phyloP scores from a whole-genome alignment of 92 coral and sea anemone species.

The Palythoa grandiflora region DNA sequence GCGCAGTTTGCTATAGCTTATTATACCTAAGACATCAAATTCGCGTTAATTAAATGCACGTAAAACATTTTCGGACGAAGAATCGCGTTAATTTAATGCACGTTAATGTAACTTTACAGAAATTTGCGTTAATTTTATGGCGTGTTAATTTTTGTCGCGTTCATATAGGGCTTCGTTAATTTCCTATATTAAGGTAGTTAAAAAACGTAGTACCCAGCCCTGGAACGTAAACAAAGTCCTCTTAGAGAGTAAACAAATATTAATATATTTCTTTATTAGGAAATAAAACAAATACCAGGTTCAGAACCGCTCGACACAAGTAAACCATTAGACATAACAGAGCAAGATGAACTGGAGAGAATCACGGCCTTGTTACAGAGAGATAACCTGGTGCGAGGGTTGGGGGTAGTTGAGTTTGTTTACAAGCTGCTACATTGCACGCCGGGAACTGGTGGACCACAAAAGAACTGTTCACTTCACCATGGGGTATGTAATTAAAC shows the following conservation, averaged over 20 bases:
- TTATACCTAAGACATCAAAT: conserved; percentile 57
- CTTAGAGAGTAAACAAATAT: not conserved
- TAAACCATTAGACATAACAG: conserved; percentile 87
- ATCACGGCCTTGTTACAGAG: conserved; percentile 89
- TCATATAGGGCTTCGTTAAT: not conserved
- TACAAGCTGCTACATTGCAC: conserved; percentile 95
- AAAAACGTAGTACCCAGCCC: no score
- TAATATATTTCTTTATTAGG: conserved; percentile 28
- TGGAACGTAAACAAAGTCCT: not conserved
- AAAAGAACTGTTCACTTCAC: conserved; percentile 90
- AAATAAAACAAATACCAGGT: conserved; percentile 38
- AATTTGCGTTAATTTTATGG: not conserved
- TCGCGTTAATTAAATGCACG: conserved; percentile 57
- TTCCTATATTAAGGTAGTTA: not conserved
- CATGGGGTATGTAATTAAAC: conserved; percentile 74
- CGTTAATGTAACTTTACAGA: not conserved
- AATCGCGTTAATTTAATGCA: not conserved
- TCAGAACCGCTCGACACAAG: conserved; percentile 63
- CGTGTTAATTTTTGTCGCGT: conserved; percentile 1
- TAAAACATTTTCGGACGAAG: conserved; percentile 26
- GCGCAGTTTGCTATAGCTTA: conserved; percentile 56
- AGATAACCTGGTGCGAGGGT: conserved; percentile 91
- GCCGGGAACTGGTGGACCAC: conserved; percentile 99
- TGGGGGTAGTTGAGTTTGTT: conserved; percentile 96
- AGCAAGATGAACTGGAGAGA: conserved; percentile 96